phyloP scores from a whole-genome alignment of 2,113 vertebrate genomes.

The Pituophis catenifer region DNA sequence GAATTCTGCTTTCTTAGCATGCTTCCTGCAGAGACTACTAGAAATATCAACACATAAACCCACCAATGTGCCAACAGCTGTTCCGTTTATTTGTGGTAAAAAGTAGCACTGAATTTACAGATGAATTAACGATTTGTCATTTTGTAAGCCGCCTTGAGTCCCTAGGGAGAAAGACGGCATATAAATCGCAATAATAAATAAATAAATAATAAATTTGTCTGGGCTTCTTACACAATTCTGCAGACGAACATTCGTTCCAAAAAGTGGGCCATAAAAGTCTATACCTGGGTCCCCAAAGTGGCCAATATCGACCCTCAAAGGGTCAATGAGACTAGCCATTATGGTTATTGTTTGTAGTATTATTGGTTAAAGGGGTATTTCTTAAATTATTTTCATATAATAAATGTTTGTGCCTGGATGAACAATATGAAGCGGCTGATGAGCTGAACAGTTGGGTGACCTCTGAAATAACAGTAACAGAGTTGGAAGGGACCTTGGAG shows the following conservation, averaged over 20 bases:
- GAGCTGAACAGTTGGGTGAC: background rate
- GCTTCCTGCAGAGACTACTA: background rate
- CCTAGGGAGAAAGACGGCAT: no score
- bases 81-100: background rate
- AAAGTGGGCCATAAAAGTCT: background rate
- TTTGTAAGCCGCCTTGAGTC: no score
- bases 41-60: background rate
- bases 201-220: background rate
- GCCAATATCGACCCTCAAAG: background rate
- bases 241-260: background rate
- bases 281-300: background rate
- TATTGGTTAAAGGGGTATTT: background rate
- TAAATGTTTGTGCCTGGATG: background rate
- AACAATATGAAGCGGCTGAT: background rate
- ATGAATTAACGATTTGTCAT: no score
- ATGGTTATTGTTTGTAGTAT: background rate
- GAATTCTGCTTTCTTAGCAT: background rate
- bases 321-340: background rate
- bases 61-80: background rate
- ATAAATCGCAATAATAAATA: no score
- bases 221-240: background rate
- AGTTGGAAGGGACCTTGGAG: no score
- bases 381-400: background rate
- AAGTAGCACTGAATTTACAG: background rate
- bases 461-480: background rate